A percentile compares a stretch with the other conserved stretches of the same genome.
Evolutionary conservation across 2,888 invertebrate genomes (phyloP).

Genomic region (Chymomyza procnemis): DNA sequence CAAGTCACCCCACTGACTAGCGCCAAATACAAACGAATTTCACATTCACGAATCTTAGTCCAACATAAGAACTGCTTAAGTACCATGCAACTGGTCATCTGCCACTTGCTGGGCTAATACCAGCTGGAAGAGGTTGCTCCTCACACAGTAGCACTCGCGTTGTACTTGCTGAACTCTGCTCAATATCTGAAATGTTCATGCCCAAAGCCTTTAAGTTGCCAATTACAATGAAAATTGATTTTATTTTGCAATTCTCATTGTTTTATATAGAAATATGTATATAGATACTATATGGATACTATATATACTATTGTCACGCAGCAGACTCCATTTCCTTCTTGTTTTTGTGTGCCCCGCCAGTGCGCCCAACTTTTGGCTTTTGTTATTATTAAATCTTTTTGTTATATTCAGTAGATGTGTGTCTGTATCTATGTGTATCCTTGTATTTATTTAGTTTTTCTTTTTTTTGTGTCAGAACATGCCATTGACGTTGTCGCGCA

Average conservation of each 20-base stretch:
- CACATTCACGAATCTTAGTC: too few relatives aligned
- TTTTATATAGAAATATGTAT: neutral
- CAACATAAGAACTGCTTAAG: too few relatives aligned
- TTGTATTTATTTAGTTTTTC: neutral
- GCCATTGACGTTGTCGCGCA: conserved; percentile 8
- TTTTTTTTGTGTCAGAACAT: conserved; percentile 10
- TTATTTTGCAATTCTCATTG: conserved; percentile 44
- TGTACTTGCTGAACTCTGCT: conserved; percentile 2
- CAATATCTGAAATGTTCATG: conserved; percentile 51
- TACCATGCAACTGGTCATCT: too few relatives aligned
- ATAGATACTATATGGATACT: neutral
- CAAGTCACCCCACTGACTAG: too few relatives aligned
- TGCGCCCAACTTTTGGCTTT: neutral
- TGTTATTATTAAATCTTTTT: neutral
- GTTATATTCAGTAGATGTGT: conserved; percentile 7
- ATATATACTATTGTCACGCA: neutral
- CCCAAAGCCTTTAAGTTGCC: conserved; percentile 64
- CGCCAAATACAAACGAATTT: too few relatives aligned
- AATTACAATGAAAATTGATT: conserved; percentile 68
- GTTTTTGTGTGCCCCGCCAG: too few relatives aligned
- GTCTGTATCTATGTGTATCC: neutral
- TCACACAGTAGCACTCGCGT: too few relatives aligned
- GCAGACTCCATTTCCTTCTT: neutral
- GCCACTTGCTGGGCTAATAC: too few relatives aligned
- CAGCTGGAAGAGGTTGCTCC: too few relatives aligned